A percentile compares a stretch with the other conserved stretches of the same genome.
These are phyloP conservation scores for Tupiocoris notatus DNA, from an alignment of 2,888 invertebrate genomes.

Conservation along the genomic window DNA sequence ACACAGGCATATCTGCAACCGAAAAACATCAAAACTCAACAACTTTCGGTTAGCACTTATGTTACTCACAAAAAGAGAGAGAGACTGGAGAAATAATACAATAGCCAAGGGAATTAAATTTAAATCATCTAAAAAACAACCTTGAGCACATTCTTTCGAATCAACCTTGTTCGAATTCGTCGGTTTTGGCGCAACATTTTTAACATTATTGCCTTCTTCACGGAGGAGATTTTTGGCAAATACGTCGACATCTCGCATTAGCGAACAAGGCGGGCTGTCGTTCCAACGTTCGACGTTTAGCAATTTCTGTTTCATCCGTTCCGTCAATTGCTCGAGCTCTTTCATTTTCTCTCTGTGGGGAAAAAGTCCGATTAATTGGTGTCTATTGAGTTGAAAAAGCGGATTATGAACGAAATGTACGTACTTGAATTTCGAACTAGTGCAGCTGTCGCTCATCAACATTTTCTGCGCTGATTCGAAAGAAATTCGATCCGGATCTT, in stretches of 20 bases:
- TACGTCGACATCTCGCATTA: slow-evolving; percentile 30
- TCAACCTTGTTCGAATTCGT: background rate
- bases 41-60: background rate
- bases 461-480: slow-evolving; percentile 26
- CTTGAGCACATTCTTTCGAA: background rate
- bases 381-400: too few relatives aligned
- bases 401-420: too few relatives aligned
- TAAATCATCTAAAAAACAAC: too few relatives aligned
- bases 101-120: too few relatives aligned
- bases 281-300: slow-evolving; percentile 18
- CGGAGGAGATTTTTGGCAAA: slow-evolving; percentile 22
- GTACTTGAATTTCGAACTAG: slow-evolving; percentile 32
- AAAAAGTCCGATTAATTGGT: too few relatives aligned
- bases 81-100: too few relatives aligned
- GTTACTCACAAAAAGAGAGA: background rate
- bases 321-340: slow-evolving; percentile 33
- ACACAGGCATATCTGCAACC: slow-evolving; percentile 8
- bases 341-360: slow-evolving; percentile 37
- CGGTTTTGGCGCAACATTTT: background rate
- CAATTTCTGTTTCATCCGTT: slow-evolving; percentile 31
- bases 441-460: slow-evolving; percentile 14
- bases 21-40: background rate
- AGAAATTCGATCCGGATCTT: slow-evolving; percentile 18
- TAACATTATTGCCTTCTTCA: background rate
- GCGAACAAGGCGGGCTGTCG: slow-evolving; percentile 18